Conservation (phyloP, 1,140 invertebrate genomes). For the Drosophila guanche region DNA sequence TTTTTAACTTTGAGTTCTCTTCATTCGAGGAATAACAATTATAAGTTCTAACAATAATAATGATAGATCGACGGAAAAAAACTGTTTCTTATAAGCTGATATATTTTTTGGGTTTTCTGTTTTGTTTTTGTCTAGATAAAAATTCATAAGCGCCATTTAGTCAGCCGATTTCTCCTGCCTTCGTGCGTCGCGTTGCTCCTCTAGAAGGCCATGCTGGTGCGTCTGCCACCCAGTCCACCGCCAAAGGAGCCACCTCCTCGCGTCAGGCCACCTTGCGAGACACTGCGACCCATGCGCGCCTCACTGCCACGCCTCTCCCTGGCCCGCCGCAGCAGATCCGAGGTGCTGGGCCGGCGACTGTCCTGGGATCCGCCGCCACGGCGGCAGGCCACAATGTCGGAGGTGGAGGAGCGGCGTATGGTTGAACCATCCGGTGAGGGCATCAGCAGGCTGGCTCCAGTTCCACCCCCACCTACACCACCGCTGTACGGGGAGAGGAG, state of each 20-base stretch:
- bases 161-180: constrained; percentile 52
- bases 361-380: constrained; percentile 45
- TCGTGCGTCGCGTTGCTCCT: background rate
- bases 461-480: constrained; percentile 3
- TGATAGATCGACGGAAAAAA: constrained; percentile 47
- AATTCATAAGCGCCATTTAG: constrained; percentile 73
- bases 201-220: constrained; percentile 83
- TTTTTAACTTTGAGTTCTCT: constrained; percentile 46
- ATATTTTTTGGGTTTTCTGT: constrained; percentile 8
- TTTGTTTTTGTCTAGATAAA: constrained; percentile 39
- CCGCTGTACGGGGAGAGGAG: constrained; percentile 59
- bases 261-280: constrained; percentile 74
- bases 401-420: constrained; percentile 78
- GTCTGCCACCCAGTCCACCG: constrained; percentile 57
- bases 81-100: constrained; percentile 41
- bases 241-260: constrained; percentile 57
- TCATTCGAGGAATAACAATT: constrained; percentile 35
- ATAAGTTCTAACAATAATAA: constrained; percentile 39
- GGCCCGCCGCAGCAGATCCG: constrained; percentile 74
- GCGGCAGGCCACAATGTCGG: constrained; percentile 67
- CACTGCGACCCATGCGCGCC: constrained; percentile 77
- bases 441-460: constrained; percentile 16
- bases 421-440: constrained; percentile 25
- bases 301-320: constrained; percentile 80
- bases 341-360: constrained; percentile 76